phyloP scores from a whole-genome alignment of 1,140 invertebrate species.

The Zaprionus africanus region DNA sequence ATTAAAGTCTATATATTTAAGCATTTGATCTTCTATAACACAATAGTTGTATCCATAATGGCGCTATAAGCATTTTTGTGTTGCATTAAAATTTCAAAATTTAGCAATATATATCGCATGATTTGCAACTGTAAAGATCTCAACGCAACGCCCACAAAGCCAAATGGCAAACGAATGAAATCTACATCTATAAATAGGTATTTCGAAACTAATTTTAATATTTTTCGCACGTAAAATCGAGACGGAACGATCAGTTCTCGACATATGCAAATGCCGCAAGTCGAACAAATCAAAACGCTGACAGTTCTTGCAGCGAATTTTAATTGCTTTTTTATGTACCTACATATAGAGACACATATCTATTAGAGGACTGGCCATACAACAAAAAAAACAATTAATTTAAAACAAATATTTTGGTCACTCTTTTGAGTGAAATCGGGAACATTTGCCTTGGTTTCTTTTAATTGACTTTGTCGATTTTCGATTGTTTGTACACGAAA shows the following conservation, averaged over 20 bases:
- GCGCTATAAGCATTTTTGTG: neutral
- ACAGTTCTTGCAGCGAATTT: slow-evolving; percentile 49
- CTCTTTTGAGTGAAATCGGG: slow-evolving; percentile 30
- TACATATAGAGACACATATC: slow-evolving; percentile 2
- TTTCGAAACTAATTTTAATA: slow-evolving; percentile 70
- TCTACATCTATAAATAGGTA: slow-evolving; percentile 60
- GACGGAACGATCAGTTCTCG: slow-evolving; percentile 54
- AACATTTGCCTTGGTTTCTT: slow-evolving; percentile 18
- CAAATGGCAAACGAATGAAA: slow-evolving; percentile 58
- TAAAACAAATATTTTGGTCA: slow-evolving; percentile 54
- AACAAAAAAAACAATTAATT: slow-evolving; percentile 51
- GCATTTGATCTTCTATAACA: neutral
- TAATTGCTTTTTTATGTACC: slow-evolving; percentile 57
- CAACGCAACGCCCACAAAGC: slow-evolving; percentile 18
- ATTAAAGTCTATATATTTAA: neutral
- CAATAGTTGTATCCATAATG: neutral
- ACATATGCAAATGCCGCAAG: slow-evolving; percentile 69
- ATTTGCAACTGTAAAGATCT: slow-evolving; percentile 49
- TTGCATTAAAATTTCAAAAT: neutral
- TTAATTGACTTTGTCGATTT: slow-evolving; percentile 56
- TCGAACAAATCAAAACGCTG: slow-evolving; percentile 75
- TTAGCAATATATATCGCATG: slow-evolving; percentile 2
- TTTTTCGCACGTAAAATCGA: slow-evolving; percentile 65
- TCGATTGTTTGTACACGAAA: slow-evolving; percentile 35
- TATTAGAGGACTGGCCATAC: slow-evolving; percentile 19